These are phyloP conservation scores for Scaptomyza tumidula DNA, from an alignment of 2,888 invertebrate genomes.

Conservation along the genomic window DNA sequence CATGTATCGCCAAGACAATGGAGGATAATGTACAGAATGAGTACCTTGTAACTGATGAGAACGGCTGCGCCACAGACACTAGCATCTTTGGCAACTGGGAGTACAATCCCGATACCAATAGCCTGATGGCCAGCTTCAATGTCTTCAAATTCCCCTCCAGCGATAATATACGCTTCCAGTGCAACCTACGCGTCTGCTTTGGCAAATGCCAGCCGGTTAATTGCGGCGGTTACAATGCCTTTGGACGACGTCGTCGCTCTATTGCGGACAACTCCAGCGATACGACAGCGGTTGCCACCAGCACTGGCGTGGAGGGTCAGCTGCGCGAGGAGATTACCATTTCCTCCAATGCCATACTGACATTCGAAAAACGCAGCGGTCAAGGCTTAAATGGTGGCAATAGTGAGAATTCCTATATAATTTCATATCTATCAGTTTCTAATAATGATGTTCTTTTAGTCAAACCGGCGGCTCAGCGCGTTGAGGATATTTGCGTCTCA, in stretches of 20 bases:
- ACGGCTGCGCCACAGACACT: slow-evolving; percentile 96
- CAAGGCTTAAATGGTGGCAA: slow-evolving; percentile 92
- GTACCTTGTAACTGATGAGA: slow-evolving; percentile 96
- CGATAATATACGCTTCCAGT: slow-evolving; percentile 97
- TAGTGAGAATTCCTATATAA: slow-evolving; percentile 85
- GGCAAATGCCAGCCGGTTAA: slow-evolving; percentile 98
- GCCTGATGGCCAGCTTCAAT: slow-evolving; percentile 94
- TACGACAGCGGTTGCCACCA: slow-evolving; percentile 87
- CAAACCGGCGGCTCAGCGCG: slow-evolving; percentile 85
- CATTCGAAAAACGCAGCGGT: slow-evolving; percentile 92
- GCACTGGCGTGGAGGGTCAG: slow-evolving; percentile 89
- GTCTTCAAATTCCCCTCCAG: slow-evolving; percentile 98
- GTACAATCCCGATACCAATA: slow-evolving; percentile 93
- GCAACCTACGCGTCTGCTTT: slow-evolving; percentile 97
- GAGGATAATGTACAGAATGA: slow-evolving; percentile 95
- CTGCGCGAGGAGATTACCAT: slow-evolving; percentile 96
- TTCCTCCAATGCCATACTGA: slow-evolving; percentile 95
- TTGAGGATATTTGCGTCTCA: slow-evolving; percentile 96
- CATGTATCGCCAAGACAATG: slow-evolving; percentile 96
- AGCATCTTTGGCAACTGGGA: slow-evolving; percentile 97
- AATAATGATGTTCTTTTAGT: slow-evolving; percentile 62
- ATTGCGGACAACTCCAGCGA: slow-evolving; percentile 83
- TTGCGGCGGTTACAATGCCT: slow-evolving; percentile 95
- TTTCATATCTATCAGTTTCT: not conserved
- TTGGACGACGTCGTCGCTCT: slow-evolving; percentile 90